A percentile compares a stretch with the other conserved stretches of the same genome.
These are phyloP conservation scores for Rambutsinella grinnellia DNA, from an alignment of 2,888 invertebrate species.

Conservation along the genomic window DNA sequence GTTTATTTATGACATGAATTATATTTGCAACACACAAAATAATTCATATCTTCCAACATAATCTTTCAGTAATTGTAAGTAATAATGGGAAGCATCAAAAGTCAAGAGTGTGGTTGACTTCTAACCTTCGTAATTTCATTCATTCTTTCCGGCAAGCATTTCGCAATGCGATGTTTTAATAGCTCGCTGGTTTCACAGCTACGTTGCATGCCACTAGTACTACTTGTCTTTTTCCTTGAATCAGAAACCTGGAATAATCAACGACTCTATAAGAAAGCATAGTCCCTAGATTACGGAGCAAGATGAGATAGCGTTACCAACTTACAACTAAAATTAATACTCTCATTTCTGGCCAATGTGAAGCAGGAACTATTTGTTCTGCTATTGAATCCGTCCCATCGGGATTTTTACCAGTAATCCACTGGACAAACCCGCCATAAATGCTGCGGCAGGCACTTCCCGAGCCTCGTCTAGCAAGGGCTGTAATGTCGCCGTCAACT, in stretches of 20 bases:
- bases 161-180: constrained; percentile 79
- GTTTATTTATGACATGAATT: constrained; percentile 86
- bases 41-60: neutral
- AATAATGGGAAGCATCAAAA: neutral
- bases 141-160: constrained; percentile 79
- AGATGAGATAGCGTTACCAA: too few species aligned
- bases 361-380: constrained; percentile 78
- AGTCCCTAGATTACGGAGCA: neutral
- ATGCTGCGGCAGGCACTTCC: constrained; percentile 98
- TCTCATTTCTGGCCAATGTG: constrained; percentile 92
- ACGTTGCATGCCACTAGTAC: constrained; percentile 90
- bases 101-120: neutral
- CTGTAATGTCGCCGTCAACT: constrained; percentile 80
- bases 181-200: constrained; percentile 86
- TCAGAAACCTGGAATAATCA: constrained; percentile 74
- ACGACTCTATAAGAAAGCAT: neutral
- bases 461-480: constrained; percentile 85
- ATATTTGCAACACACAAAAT: constrained; percentile 76
- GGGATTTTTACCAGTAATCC: constrained; percentile 80
- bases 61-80: too few species aligned
- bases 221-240: constrained; percentile 84
- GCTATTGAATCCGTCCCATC: constrained; percentile 85
- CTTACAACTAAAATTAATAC: constrained; percentile 88
- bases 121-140: constrained; percentile 72
- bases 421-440: constrained; percentile 94